phyloP scores from a whole-genome alignment of 2,888 invertebrate species.

The Protodeltote pygarga region DNA sequence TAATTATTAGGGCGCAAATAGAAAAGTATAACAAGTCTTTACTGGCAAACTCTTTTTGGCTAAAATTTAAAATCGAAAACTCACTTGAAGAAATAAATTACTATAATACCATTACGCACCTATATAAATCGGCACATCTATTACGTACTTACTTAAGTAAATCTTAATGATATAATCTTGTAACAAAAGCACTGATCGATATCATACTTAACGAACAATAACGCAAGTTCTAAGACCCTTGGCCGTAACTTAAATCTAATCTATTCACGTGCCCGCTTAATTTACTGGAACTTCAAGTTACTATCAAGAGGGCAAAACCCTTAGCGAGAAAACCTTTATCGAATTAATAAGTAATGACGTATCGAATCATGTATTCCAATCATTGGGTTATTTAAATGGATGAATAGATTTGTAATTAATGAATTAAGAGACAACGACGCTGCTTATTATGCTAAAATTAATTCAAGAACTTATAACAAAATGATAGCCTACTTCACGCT shows the following conservation, averaged over 20 bases:
- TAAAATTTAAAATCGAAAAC: too few species aligned
- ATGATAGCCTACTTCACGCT: too few species aligned
- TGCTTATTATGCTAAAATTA: too few species aligned
- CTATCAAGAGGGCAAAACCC: constrained; percentile 27
- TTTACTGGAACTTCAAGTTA: constrained; percentile 38
- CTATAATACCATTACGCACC: background rate
- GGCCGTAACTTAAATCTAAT: constrained; percentile 39
- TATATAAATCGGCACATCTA: too few species aligned
- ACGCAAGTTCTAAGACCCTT: constrained; percentile 22
- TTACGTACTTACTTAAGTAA: background rate
- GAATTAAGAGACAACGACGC: too few species aligned
- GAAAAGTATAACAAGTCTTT: too few species aligned
- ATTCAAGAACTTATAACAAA: too few species aligned
- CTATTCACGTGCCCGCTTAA: constrained; percentile 40
- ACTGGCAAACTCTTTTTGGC: too few species aligned
- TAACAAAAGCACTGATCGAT: constrained; percentile 18
- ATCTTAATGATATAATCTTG: background rate
- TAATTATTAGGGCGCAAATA: too few species aligned
- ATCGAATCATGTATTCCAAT: constrained; percentile 12
- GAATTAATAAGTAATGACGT: constrained; percentile 46
- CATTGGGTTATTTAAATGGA: too few species aligned
- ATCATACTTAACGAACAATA: constrained; percentile 29
- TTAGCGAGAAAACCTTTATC: constrained; percentile 27
- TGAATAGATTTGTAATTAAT: too few species aligned
- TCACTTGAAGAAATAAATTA: too few species aligned